These are phyloP conservation scores for Umimayanthus chanpuru DNA, from an alignment of 92 coral and sea anemone species.

Conservation along the genomic window DNA sequence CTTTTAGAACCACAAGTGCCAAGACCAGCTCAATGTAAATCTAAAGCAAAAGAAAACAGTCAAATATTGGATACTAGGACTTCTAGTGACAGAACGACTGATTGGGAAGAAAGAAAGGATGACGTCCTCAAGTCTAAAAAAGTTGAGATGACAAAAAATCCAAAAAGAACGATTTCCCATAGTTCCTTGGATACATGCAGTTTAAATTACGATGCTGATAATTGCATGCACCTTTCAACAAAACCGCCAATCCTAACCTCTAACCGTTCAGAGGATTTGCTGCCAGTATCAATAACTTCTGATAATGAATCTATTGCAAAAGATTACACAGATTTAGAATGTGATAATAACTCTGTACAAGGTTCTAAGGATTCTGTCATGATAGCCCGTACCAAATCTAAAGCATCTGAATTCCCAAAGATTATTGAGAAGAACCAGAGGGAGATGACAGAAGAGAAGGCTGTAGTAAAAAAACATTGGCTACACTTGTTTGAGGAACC, in stretches of 20 bases:
- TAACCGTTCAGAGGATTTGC: neutral
- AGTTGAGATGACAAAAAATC: neutral
- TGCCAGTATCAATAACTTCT: neutral
- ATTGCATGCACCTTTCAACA: neutral
- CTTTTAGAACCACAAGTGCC: neutral
- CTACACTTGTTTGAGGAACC: constrained; percentile 79
- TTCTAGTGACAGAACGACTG: neutral
- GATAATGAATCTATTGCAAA: neutral
- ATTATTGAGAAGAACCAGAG: neutral
- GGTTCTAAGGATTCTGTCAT: neutral
- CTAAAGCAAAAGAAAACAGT: neutral
- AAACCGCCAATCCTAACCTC: neutral
- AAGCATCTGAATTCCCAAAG: neutral
- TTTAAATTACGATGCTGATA: neutral
- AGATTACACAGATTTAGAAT: neutral
- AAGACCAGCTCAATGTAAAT: constrained; percentile 12
- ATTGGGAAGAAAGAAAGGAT: neutral
- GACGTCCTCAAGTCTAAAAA: neutral
- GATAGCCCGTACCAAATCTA: neutral
- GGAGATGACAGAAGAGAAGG: neutral
- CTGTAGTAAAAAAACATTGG: constrained; percentile 52
- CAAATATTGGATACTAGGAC: neutral
- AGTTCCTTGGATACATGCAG: neutral
- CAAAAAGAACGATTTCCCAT: neutral
- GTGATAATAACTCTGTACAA: neutral